These are phyloP conservation scores for Venustoraphidia nigricollis DNA, from an alignment of 2,888 invertebrate genomes.

Conservation along the genomic window DNA sequence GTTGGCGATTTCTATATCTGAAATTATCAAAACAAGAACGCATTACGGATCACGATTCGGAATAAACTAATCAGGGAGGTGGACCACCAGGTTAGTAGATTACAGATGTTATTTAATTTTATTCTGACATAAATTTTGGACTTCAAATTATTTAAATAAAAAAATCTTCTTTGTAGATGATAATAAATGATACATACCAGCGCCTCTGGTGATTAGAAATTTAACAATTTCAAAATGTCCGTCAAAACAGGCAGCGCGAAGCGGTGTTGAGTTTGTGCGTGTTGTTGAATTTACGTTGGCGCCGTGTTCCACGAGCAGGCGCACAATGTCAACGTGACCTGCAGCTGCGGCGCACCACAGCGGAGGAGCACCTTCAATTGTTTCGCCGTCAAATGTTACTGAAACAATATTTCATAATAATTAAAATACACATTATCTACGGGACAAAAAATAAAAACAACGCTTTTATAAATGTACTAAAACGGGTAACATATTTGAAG, in stretches of 20 bases:
- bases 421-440: background rate
- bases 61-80: background rate
- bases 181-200: conserved; percentile 44
- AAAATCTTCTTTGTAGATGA: too few species aligned
- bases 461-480: too few species aligned
- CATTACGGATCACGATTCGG: background rate
- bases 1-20: conserved; percentile 92
- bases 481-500: too few species aligned
- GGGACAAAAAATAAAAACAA: background rate
- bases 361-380: conserved; percentile 91
- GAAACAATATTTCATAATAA: conserved; percentile 18
- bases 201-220: conserved; percentile 79
- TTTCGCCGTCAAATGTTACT: conserved; percentile 95
- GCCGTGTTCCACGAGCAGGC: conserved; percentile 66
- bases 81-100: too few species aligned
- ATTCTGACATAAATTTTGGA: too few species aligned
- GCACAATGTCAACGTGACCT: conserved; percentile 77
- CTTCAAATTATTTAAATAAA: too few species aligned
- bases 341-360: conserved; percentile 97
- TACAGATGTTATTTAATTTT: too few species aligned
- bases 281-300: conserved; percentile 92
- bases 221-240: conserved; percentile 90
- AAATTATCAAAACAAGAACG: conserved; percentile 15
- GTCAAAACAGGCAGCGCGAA: conserved; percentile 93
- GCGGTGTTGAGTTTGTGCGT: conserved; percentile 84